Base-by-base conservation (phyloP, 2,797 vertebrate species). In the Masticophis lateralis region DNA sequence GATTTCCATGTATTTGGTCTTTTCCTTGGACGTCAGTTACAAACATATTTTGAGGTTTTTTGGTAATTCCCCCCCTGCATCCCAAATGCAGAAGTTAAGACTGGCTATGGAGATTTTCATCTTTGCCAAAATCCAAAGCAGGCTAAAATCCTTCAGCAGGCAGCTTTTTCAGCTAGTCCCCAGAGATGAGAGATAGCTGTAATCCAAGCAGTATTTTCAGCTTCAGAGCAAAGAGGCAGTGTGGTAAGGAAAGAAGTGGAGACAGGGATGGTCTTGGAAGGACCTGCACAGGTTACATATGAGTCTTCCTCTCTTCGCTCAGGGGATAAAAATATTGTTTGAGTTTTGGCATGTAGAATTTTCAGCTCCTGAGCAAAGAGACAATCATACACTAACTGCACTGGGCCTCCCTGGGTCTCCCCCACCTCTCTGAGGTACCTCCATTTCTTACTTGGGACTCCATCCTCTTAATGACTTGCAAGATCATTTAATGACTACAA, bases 51-150 rank as follows among this genome's bases (percentile, higher is more conserved):
- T 37, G 43, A 91, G n/a, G 43, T 16, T 74, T 51, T 51, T 13
- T 5, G 66, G 13, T 11, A 56, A 7, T 1, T 14, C 2, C 2
- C 13, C 1, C 79, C 91, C 37, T 37, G 37, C 37, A 37, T 2
- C 7, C 28, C 47, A 63, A 74, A 92, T 87, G 37, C 88, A 28
- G 13, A 95, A 69, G 66, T 89, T 94, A 57, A 89, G 28, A 61
- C 2, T 92, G 59, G 69, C 90, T 18, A 93, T 56, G 93, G 87
- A 94, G 25, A 86, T 7, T 55, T 57, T 63, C 47, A 51, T 63
- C 53, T 55, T 86, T 51, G 47, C 51, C 66, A 69, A 66, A 69
- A 69, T 69, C n/a, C 66, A 69, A 69, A 69, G 13, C n/a, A n/a
- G 63, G 13, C n/a, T 69, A 13, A 69, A 32, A 32, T 69, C 63